These are phyloP conservation scores for Falcunculus frontatus DNA, from an alignment of 2,113 vertebrate species.

Conservation along the genomic window DNA sequence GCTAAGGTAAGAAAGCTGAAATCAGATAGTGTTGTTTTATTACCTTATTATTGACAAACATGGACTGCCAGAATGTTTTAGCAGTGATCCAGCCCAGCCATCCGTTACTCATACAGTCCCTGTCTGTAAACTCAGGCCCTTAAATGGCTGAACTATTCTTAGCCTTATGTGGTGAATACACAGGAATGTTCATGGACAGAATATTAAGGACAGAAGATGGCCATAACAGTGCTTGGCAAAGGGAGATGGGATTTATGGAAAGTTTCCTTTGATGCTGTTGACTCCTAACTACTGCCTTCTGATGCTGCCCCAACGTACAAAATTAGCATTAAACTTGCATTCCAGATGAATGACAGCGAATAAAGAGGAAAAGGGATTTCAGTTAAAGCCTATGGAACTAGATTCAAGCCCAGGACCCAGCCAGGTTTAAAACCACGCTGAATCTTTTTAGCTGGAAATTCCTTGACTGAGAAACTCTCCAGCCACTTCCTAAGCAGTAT, in stretches of 20 bases:
- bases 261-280: slow-evolving; percentile 41
- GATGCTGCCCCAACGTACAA: not conserved
- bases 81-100: not conserved
- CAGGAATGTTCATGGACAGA: slow-evolving; percentile 54
- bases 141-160: slow-evolving; percentile 64
- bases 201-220: slow-evolving; percentile 53
- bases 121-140: slow-evolving; percentile 7
- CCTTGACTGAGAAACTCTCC: not conserved
- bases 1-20: not conserved
- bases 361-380: not conserved
- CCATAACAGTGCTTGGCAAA: slow-evolving; percentile 27
- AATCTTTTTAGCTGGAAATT: not conserved
- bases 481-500: not conserved
- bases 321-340: slow-evolving; percentile 6
- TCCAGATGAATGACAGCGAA: not conserved
- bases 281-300: slow-evolving; percentile 19
- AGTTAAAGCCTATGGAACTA: not conserved
- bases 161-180: slow-evolving; percentile 36
- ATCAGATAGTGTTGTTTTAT: not conserved
- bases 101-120: not conserved
- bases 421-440: not conserved
- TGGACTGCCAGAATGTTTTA: not conserved
- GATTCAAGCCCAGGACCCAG: not conserved
- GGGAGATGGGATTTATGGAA: slow-evolving; percentile 15
- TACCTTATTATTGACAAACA: slow-evolving; percentile 6